These are phyloP conservation scores for Hippocampus zosterae DNA, from an alignment of 2,113 vertebrate genomes.

Conservation along the genomic window DNA sequence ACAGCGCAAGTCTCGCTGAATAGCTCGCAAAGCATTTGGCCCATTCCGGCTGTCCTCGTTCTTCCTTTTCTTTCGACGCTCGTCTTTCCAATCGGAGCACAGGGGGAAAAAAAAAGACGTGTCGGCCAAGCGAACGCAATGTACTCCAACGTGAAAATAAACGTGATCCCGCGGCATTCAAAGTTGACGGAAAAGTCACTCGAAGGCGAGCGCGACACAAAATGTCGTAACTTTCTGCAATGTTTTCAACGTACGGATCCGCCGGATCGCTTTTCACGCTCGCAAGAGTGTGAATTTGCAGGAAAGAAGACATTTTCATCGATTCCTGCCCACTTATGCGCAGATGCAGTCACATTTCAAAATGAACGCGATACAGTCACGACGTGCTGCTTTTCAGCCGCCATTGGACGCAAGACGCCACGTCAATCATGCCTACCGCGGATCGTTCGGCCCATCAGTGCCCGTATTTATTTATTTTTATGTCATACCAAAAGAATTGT, in stretches of 20 bases:
- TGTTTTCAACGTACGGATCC: no score
- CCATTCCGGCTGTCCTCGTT: neutral
- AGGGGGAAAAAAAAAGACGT: neutral
- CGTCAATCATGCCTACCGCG: neutral
- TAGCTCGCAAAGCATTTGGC: neutral
- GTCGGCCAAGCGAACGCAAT: no score
- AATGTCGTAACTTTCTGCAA: no score
- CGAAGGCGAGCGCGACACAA: no score
- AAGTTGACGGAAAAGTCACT: neutral
- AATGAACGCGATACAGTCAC: no score
- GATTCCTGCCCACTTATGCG: no score
- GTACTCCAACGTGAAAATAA: neutral
- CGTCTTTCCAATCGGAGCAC: neutral
- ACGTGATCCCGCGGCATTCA: neutral
- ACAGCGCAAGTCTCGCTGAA: neutral
- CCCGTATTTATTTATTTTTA: slow-evolving; percentile 5
- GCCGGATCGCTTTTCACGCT: no score
- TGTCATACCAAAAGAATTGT: neutral
- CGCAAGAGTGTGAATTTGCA: no score
- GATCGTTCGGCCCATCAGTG: neutral
- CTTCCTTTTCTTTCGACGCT: neutral
- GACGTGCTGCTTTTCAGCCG: neutral
- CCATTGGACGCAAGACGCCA: neutral
- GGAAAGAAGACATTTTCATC: no score
- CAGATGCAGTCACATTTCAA: no score